A percentile compares a stretch with the other conserved stretches of the same genome.
Conservation (phyloP, 2,888 invertebrate species). For the Phlogophora meticulosa region DNA sequence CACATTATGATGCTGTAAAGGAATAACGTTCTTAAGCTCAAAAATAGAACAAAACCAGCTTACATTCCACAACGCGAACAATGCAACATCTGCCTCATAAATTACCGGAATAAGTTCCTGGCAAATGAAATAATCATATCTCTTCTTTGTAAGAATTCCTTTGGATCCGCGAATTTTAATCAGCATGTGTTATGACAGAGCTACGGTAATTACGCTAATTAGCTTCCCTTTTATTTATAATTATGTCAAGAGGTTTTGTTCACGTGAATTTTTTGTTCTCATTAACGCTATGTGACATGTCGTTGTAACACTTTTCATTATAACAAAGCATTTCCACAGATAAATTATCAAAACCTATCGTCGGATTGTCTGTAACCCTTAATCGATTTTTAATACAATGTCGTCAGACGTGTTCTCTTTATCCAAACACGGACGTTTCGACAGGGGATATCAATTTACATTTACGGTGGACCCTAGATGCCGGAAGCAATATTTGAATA, state of each 20-base stretch:
- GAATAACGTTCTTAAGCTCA: slow-evolving; percentile 31
- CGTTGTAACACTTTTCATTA: not conserved
- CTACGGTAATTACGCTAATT: slow-evolving; percentile 66
- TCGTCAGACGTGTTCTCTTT: slow-evolving; percentile 3
- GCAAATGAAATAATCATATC: slow-evolving; percentile 49
- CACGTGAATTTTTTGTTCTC: slow-evolving; percentile 8
- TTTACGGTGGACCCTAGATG: slow-evolving; percentile 29
- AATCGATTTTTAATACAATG: slow-evolving; percentile 6
- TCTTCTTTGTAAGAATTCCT: slow-evolving; percentile 49
- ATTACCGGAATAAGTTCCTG: slow-evolving; percentile 43
- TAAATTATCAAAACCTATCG: not conserved
- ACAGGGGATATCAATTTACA: slow-evolving; percentile 35
- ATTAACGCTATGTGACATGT: not conserved
- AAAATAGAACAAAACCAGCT: slow-evolving; percentile 61
- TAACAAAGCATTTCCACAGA: not conserved
- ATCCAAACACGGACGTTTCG: slow-evolving; percentile 18
- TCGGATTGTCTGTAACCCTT: not conserved
- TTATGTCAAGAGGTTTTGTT: slow-evolving; percentile 13
- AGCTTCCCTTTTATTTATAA: slow-evolving; percentile 47
- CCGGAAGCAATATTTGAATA: slow-evolving; percentile 43
- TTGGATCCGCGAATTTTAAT: slow-evolving; percentile 49
- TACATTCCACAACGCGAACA: slow-evolving; percentile 31
- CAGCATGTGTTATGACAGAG: slow-evolving; percentile 55
- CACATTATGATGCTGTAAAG: slow-evolving; percentile 13
- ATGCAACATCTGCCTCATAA: slow-evolving; percentile 39